These are phyloP conservation scores for Drosophila tripunctata DNA, from an alignment of 2,888 invertebrate species.

Conservation along the genomic window DNA sequence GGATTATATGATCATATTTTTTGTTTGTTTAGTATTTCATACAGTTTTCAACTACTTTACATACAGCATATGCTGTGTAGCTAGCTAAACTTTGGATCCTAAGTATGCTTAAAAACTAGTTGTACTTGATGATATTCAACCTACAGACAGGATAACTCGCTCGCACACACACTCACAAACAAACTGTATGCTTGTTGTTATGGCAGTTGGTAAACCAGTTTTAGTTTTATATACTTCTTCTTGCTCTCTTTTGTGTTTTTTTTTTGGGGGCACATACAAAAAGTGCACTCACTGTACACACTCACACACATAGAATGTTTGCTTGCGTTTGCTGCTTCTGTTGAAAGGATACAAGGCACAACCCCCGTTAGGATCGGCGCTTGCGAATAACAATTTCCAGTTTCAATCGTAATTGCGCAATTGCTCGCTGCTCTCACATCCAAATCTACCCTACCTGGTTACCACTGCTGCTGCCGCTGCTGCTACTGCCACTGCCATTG, in stretches of 20 bases:
- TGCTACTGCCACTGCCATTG: slow-evolving; percentile 45
- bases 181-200: slow-evolving; percentile 9
- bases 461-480: too few relatives aligned
- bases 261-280: slow-evolving; percentile 54
- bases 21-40: slow-evolving; percentile 53
- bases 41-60: slow-evolving; percentile 39
- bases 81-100: slow-evolving; percentile 43
- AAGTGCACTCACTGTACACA: slow-evolving; percentile 32
- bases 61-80: slow-evolving; percentile 22
- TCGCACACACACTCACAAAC: slow-evolving; percentile 7
- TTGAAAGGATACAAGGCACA: slow-evolving; percentile 32
- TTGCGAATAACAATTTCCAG: slow-evolving; percentile 55
- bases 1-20: slow-evolving; percentile 58
- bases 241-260: slow-evolving; percentile 21
- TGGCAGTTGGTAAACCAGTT: slow-evolving; percentile 73
- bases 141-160: slow-evolving; percentile 35
- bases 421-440: slow-evolving; percentile 51
- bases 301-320: slow-evolving; percentile 19
- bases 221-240: slow-evolving; percentile 50
- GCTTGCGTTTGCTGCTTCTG: slow-evolving; percentile 36
- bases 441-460: slow-evolving; percentile 25
- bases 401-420: slow-evolving; percentile 68
- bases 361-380: slow-evolving; percentile 50
- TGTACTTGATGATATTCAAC: slow-evolving; percentile 44
- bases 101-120: slow-evolving; percentile 62